Base-by-base conservation (phyloP, 2,888 invertebrate species). In the Linyphia triangularis region DNA sequence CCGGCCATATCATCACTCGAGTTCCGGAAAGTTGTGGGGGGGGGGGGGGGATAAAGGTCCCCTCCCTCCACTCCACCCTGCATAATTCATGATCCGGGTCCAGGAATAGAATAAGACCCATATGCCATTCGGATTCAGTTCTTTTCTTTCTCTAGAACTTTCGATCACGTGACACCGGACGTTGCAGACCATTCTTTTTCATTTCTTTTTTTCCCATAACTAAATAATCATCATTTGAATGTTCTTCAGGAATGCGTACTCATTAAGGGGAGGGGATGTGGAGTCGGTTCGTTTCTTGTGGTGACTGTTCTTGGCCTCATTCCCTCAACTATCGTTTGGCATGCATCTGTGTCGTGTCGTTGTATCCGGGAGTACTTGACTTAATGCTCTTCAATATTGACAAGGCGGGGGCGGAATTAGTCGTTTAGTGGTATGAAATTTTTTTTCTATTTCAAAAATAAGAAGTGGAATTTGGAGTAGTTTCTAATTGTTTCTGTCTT, bases 71-170 rank as follows among this genome's bases (percentile, higher is more conserved):
- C 26, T 26, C 51, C 57, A 3, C 57, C 57, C 24, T 59, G 73
- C 57, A 73, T 73, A 73, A 73, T 73, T 51, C 59, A 73, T 73
- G 73, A 59, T 73, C 28, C 51, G 30, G 24, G n/a, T 73, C 73
- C 33, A 1, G 59, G 33, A 73, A 73, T 73, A 73, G 73, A 51
- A 57, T n/a, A n/a, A 57, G 73, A 73, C 59, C 19, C 10, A 33
- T 22, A 37, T 37, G 19, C 37, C 33, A 19, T 19, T 37, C n/a
- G 13, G 19, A 69, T 69, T n/a, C 2, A 37, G 22, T 40, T 9
- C 19, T 19, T 69, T 65, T 57, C 13, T 7, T 37, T 33, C 33
- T 69, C 28, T 13, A 69, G 13, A 24, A 22, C 37, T 69, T 69
- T 13, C 10, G 22, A 69, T 69, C 67, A 69, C 67, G 67, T 33